These are phyloP conservation scores for Botia kubotai DNA, from an alignment of 2,797 vertebrate species.

Conservation along the genomic window DNA sequence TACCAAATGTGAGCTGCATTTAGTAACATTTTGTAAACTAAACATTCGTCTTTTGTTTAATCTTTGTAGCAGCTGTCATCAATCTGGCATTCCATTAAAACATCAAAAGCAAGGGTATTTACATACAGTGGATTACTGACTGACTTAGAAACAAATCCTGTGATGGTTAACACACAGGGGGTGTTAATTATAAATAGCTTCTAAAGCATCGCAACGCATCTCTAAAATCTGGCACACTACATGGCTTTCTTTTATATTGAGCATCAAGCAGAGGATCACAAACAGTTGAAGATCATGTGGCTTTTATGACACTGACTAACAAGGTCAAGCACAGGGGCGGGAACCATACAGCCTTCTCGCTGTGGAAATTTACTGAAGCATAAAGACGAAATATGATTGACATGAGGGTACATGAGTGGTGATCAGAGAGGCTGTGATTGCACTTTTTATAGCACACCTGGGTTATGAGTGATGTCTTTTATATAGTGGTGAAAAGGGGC, in stretches of 20 bases:
- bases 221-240: conserved; percentile 33
- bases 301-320: conserved; percentile 30
- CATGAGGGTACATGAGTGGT: conserved; percentile 29
- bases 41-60: conserved; percentile 57
- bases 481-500: conserved; percentile 15
- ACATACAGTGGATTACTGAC: conserved; percentile 54
- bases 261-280: conserved; percentile 19
- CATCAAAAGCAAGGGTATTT: conserved; percentile 57
- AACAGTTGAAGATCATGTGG: neutral
- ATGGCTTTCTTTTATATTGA: conserved; percentile 23
- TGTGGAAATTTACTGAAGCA: conserved; percentile 30
- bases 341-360: conserved; percentile 2
- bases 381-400: conserved; percentile 45
- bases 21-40: conserved; percentile 51
- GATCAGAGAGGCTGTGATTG: conserved; percentile 48
- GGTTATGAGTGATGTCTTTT: conserved; percentile 46
- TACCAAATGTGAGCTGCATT: conserved; percentile 34
- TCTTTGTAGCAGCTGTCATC: conserved; percentile 39
- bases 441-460: conserved; percentile 36
- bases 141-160: conserved; percentile 53
- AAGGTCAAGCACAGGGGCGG: conserved; percentile 37
- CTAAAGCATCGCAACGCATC: conserved; percentile 27
- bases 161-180: conserved; percentile 44
- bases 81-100: conserved; percentile 51
- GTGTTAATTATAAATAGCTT: conserved; percentile 45